These are phyloP conservation scores for Deilephila porcellus DNA, from an alignment of 2,888 invertebrate species.

Conservation along the genomic window DNA sequence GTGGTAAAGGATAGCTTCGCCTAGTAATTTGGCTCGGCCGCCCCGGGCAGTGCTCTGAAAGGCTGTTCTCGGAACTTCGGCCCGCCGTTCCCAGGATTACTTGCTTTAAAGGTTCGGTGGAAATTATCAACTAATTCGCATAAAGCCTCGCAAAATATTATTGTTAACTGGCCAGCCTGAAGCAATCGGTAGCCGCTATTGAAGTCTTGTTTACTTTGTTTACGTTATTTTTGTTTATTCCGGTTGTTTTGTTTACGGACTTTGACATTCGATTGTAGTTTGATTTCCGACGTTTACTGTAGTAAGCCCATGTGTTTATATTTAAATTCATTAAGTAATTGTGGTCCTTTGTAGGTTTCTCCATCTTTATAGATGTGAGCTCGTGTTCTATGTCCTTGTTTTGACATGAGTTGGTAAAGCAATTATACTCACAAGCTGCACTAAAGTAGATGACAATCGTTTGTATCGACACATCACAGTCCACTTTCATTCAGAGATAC, in stretches of 20 bases:
- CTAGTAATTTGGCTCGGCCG: slow-evolving; percentile 45
- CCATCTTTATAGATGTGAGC: too few species aligned
- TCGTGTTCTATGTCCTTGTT: too few species aligned
- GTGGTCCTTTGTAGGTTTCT: too few species aligned
- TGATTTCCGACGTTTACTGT: too few species aligned
- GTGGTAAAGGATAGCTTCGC: slow-evolving; percentile 45
- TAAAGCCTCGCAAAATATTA: slow-evolving; percentile 6
- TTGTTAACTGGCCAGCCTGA: not conserved
- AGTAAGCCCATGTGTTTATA: too few species aligned
- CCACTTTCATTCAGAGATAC: slow-evolving; percentile 3
- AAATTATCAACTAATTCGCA: slow-evolving; percentile 19
- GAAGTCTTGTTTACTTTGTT: not conserved
- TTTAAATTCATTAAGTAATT: too few species aligned
- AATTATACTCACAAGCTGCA: not conserved
- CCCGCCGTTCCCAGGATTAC: not conserved
- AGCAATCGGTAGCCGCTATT: slow-evolving; percentile 1
- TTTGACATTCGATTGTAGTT: too few species aligned
- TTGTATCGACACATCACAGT: not conserved
- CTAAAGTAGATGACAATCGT: not conserved
- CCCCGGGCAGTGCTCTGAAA: slow-evolving; percentile 43
- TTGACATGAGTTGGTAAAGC: too few species aligned
- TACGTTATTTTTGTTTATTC: not conserved
- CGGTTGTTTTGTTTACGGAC: not conserved
- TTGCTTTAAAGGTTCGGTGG: slow-evolving; percentile 18
- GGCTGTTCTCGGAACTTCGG: slow-evolving; percentile 32